These are phyloP conservation scores for Bombus fervidus DNA, from an alignment of 1,140 invertebrate species.

Conservation along the genomic window DNA sequence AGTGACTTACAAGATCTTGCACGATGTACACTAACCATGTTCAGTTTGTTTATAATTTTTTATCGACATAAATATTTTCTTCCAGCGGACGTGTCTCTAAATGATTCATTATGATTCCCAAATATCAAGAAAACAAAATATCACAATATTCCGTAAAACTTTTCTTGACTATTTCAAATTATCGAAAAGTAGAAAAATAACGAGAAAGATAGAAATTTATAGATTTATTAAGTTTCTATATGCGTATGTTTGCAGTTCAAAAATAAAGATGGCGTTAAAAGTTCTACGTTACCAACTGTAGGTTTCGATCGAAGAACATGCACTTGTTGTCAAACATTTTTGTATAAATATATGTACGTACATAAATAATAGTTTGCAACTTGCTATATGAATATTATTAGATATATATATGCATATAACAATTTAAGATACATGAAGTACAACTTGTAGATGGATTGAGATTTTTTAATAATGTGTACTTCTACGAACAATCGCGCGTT, in stretches of 20 bases:
- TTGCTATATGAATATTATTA: background rate
- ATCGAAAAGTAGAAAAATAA: background rate
- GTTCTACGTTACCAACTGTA: slow-evolving; percentile 16
- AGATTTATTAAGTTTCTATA: background rate
- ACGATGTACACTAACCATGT: background rate
- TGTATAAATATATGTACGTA: background rate
- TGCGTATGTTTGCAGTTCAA: background rate
- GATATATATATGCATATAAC: background rate
- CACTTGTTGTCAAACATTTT: background rate
- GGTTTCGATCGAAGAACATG: background rate
- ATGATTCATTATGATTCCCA: background rate
- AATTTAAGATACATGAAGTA: background rate
- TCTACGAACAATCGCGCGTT: background rate
- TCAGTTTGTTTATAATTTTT: slow-evolving; percentile 24
- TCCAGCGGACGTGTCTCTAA: too few relatives aligned
- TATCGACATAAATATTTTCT: background rate
- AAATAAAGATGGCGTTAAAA: slow-evolving; percentile 35
- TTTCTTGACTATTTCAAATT: background rate
- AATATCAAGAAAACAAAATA: background rate
- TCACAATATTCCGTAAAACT: background rate
- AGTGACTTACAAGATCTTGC: slow-evolving; percentile 5
- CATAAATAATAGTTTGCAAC: background rate
- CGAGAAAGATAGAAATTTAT: too few relatives aligned
- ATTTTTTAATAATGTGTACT: background rate
- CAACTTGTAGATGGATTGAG: background rate